A percentile compares a stretch with the other conserved stretches of the same genome.
These are phyloP conservation scores for Tethya wilhelma DNA, from an alignment of 37 sponge, comb jelly and placozoan genomes.

Conservation along the genomic window DNA sequence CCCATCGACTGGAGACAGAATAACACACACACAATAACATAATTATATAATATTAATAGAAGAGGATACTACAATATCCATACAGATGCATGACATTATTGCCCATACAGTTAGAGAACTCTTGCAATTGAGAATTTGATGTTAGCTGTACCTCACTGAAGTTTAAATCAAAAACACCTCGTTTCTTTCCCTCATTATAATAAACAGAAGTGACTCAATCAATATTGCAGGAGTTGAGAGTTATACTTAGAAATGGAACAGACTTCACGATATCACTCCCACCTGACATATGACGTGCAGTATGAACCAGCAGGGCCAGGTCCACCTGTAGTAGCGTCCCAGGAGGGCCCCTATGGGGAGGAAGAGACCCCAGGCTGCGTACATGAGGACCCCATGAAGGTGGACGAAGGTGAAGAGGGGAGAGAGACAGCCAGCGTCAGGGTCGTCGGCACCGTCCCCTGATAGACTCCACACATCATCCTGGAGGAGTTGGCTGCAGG, in stretches of 20 bases:
- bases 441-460: slow-evolving; percentile 2
- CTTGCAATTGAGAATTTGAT: no score
- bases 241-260: no score
- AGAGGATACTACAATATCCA: no score
- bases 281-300: slow-evolving; percentile 70
- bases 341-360: slow-evolving; percentile 71
- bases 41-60: no score
- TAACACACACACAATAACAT: no score
- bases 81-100: no score
- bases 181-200: not conserved
- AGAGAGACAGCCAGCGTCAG: slow-evolving; percentile 17
- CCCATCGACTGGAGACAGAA: slow-evolving; percentile 41
- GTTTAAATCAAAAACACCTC: not conserved
- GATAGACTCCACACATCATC: slow-evolving; percentile 56
- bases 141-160: not conserved
- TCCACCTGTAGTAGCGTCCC: slow-evolving; percentile 72
- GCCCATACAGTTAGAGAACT: no score
- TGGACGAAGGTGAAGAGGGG: slow-evolving; percentile 49
- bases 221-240: no score
- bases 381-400: slow-evolving; percentile 77
- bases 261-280: no score
- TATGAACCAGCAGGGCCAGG: slow-evolving; percentile 64
- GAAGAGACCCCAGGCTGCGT: slow-evolving; percentile 68
- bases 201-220: no score
- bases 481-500: not conserved